phyloP scores from a whole-genome alignment of 2,797 vertebrate species.

The Champsocephalus esox region DNA sequence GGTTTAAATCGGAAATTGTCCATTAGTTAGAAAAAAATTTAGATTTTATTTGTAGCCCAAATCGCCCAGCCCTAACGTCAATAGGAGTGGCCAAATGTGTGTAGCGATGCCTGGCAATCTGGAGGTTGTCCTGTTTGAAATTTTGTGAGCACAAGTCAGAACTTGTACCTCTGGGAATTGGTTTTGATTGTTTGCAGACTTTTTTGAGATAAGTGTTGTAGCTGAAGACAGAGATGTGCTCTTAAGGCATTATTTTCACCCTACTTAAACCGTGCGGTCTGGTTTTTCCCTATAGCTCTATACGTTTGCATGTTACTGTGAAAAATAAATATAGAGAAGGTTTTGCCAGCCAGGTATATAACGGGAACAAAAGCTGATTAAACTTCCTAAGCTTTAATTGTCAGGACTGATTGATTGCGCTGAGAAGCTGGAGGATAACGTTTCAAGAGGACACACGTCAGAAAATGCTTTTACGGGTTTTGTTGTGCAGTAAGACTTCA shows the following conservation, averaged over 20 bases:
- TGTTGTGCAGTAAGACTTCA: not conserved
- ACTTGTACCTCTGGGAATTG: constrained; percentile 21
- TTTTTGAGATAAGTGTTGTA: not conserved
- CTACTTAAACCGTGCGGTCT: not conserved
- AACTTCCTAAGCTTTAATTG: not conserved
- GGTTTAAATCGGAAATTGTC: too few relatives aligned
- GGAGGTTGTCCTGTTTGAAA: constrained; percentile 29
- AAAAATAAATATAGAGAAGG: not conserved
- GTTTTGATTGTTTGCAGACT: not conserved
- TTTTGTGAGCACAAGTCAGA: constrained; percentile 29
- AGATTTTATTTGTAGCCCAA: too few relatives aligned
- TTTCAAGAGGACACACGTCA: not conserved
- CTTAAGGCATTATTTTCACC: not conserved
- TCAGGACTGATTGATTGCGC: not conserved
- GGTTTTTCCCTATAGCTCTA: not conserved
- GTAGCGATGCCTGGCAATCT: constrained; percentile 39
- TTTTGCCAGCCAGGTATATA: not conserved
- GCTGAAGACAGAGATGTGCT: not conserved
- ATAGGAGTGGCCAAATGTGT: constrained; percentile 61
- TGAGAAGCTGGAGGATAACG: not conserved
- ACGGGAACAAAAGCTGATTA: not conserved
- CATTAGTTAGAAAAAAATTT: too few relatives aligned
- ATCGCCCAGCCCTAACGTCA: constrained; percentile 45
- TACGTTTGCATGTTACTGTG: not conserved
- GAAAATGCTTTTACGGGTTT: not conserved